These are phyloP conservation scores for Gopherus evgoodei DNA, from an alignment of 2,113 vertebrate species.

Conservation along the genomic window DNA sequence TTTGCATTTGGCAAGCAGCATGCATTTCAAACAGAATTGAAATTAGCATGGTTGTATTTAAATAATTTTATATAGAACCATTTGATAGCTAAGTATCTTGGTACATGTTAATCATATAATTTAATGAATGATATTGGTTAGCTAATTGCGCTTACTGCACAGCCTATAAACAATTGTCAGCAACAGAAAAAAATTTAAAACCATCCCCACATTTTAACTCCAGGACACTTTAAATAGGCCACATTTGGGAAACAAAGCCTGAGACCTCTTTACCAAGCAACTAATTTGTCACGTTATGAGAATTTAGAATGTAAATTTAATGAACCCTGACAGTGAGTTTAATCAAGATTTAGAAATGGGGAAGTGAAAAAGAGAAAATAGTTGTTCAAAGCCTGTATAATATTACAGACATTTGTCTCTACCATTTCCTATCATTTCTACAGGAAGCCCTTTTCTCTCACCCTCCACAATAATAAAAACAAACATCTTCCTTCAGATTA, in stretches of 20 bases:
- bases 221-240: background rate
- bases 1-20: background rate
- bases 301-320: background rate
- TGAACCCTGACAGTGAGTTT: background rate
- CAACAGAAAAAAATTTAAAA: background rate
- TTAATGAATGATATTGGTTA: background rate
- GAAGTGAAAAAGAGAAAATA: background rate
- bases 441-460: background rate
- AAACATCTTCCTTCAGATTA: background rate
- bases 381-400: background rate
- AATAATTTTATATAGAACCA: background rate
- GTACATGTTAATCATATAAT: background rate
- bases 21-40: background rate
- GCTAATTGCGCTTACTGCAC: background rate
- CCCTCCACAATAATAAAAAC: background rate
- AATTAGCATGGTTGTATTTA: background rate
- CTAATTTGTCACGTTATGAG: background rate
- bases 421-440: background rate
- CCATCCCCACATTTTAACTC: background rate
- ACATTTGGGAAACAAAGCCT: background rate
- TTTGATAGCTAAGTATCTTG: background rate
- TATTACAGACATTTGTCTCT: background rate
- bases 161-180: background rate
- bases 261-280: background rate
- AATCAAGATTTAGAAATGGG: background rate